A percentile compares a stretch with the other conserved stretches of the same genome.
Conservation (phyloP, 2,888 invertebrate species). For the Parnassius glacialis region DNA sequence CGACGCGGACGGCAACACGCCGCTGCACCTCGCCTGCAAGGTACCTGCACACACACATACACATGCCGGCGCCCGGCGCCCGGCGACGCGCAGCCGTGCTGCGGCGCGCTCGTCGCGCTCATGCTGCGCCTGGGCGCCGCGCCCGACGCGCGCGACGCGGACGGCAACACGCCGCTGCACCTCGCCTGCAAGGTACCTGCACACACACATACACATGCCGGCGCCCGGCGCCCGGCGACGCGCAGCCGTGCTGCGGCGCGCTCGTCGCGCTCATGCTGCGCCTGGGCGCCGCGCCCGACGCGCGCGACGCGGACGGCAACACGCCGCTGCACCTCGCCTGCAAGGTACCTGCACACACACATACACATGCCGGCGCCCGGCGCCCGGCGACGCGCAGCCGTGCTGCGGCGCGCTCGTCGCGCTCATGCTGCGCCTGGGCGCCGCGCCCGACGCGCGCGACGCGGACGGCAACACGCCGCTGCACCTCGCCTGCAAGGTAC, state of each 20-base stretch:
- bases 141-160: slow-evolving; percentile 88
- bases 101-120: slow-evolving; percentile 81
- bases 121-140: slow-evolving; percentile 91
- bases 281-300: slow-evolving; percentile 81
- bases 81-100: slow-evolving; percentile 82
- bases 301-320: slow-evolving; percentile 90
- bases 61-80: slow-evolving; percentile 85
- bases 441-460: too few relatives aligned
- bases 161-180: slow-evolving; percentile 94
- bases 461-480: too few relatives aligned
- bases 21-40: slow-evolving; percentile 88
- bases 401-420: too few relatives aligned
- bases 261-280: too few relatives aligned
- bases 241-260: too few relatives aligned
- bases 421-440: too few relatives aligned
- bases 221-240: too few relatives aligned
- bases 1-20: slow-evolving; percentile 92
- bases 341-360: slow-evolving; percentile 63
- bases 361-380: too few relatives aligned
- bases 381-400: too few relatives aligned
- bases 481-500: too few relatives aligned
- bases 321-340: slow-evolving; percentile 82
- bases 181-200: slow-evolving; percentile 85
- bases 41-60: not conserved
- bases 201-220: too few relatives aligned